Evolutionary conservation across 2,888 invertebrate species (phyloP), one percentile per base, ranked within the genome.

Genomic region (Ennomos erosarius): DNA sequence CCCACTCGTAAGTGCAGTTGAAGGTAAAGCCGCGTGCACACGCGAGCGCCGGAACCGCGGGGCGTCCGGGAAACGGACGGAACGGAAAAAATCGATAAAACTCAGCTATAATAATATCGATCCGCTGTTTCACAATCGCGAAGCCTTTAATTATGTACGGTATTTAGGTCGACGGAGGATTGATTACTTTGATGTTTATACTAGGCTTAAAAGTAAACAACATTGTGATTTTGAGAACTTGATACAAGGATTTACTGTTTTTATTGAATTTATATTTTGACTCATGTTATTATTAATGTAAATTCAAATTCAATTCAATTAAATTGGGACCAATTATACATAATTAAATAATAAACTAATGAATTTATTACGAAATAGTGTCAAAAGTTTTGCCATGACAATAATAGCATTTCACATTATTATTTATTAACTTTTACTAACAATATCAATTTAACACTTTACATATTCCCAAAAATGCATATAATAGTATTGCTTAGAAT

Each of bases 11-110:
- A 73, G 71, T 71, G 68, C 66, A 60, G 65, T 52, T 71, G 75
- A 77, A 76, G 74, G 69, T 51, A 58, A 53, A 11, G 47, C 62
- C 4, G 45, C n/a, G 35, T 35, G 74, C 76, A 79, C 91, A 88
- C 88, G 87, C 90, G 83, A 88, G 62, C 76, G 62, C 69, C 85
- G 90, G 87, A 90, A 82, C 84, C 69, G 65, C n/a, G 62, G 67
- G 64, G 75, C 84, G 86, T 90, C 90, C 91, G 91, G 91, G 91
- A 91, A 90, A 78, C 88, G 80, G 78, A 82, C 79, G 76, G 76
- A 72, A 48, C 64, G 64, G 79, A 84, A 85, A 78, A 82, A 84
- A 80, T 60, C 61, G 58, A 73, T 73, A 74, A 76, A 82, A 78
- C 74, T 73, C 59, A 69, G 64, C 69, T 67, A 68, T 78, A 81